Conservation (phyloP, 2,888 invertebrate genomes). For the Petrophora chlorosata region DNA sequence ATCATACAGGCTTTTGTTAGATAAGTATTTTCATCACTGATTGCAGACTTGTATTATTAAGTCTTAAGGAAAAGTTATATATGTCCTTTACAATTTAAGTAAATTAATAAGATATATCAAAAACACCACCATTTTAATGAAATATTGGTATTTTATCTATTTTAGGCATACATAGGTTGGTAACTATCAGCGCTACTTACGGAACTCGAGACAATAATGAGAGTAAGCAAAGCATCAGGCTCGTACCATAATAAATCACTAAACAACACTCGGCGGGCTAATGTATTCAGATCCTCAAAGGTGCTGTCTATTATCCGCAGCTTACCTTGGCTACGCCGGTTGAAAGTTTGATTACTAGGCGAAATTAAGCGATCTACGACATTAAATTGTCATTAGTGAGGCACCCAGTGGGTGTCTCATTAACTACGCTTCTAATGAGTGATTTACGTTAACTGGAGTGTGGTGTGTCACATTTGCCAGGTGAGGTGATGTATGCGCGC, state of each 20-base stretch:
- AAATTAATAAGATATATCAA: too few species aligned
- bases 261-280: constrained; percentile 59
- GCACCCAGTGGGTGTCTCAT: constrained; percentile 64
- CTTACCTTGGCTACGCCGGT: constrained; percentile 56
- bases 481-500: constrained; percentile 56
- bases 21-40: too few species aligned
- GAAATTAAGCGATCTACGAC: constrained; percentile 69
- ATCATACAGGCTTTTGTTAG: too few species aligned
- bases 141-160: too few species aligned
- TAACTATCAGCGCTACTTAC: neutral
- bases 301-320: constrained; percentile 65
- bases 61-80: too few species aligned
- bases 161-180: neutral
- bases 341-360: constrained; percentile 73
- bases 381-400: constrained; percentile 76
- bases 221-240: constrained; percentile 13
- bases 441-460: constrained; percentile 71
- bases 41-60: too few species aligned
- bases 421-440: constrained; percentile 69
- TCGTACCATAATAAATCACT: constrained; percentile 58
- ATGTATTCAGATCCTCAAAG: constrained; percentile 65
- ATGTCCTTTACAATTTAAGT: too few species aligned
- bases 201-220: constrained; percentile 9
- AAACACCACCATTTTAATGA: too few species aligned
- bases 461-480: constrained; percentile 57